phyloP scores from a whole-genome alignment of 2,113 vertebrate species.

The Poeciliopsis turrubarensis region DNA sequence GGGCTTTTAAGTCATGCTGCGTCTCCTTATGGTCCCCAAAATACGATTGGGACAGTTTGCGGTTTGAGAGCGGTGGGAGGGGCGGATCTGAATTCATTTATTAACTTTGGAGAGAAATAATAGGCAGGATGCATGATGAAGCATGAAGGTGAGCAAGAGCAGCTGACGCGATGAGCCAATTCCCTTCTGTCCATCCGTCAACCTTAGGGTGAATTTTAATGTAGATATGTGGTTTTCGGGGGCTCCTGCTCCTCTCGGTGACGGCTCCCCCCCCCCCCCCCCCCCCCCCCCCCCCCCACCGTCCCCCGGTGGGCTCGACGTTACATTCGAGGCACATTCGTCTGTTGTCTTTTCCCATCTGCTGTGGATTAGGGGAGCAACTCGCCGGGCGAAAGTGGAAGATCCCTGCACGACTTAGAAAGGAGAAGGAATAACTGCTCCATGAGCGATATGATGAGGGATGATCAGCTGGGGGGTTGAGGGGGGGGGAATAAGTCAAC shows the following conservation, averaged over 20 bases:
- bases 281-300: slow-evolving; percentile 1
- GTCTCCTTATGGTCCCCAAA: slow-evolving; percentile 8
- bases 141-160: slow-evolving; percentile 32
- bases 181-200: slow-evolving; percentile 25
- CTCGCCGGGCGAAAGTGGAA: slow-evolving; percentile 31
- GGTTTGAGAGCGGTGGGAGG: background rate
- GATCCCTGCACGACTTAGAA: slow-evolving; percentile 46
- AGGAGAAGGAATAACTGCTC: slow-evolving; percentile 33
- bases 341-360: slow-evolving; percentile 52
- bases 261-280: slow-evolving; percentile 21
- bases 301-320: slow-evolving; percentile 29
- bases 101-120: slow-evolving; percentile 15
- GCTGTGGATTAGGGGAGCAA: slow-evolving; percentile 44
- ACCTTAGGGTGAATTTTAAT: slow-evolving; percentile 25
- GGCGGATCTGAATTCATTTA: slow-evolving; percentile 24
- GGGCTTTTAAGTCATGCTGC: background rate
- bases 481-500: slow-evolving; percentile 41
- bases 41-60: slow-evolving; percentile 6
- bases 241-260: slow-evolving; percentile 24
- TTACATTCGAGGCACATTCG: slow-evolving; percentile 46
- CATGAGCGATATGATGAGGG: slow-evolving; percentile 52
- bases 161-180: background rate
- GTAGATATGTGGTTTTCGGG: slow-evolving; percentile 15
- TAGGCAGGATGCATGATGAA: slow-evolving; percentile 15
- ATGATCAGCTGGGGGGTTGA: slow-evolving; percentile 63